Percentiles rank a stretch among this genome's conserved stretches.
Conservation (phyloP, 2,888 invertebrate species). For the Clivina fossor region DNA sequence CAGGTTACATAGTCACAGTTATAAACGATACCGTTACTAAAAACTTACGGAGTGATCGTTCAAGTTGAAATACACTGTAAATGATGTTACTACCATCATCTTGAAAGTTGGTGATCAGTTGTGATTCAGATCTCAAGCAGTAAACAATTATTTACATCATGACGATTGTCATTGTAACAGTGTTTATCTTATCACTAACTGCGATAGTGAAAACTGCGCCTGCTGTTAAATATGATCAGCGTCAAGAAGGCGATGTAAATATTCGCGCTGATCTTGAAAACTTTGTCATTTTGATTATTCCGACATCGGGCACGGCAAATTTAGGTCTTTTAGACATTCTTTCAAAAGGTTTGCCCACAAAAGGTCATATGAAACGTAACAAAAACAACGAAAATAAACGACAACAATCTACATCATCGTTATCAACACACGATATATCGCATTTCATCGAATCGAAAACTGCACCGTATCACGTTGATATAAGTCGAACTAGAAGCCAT, state of each 20-base stretch:
- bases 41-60: conserved; percentile 4
- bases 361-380: conserved; percentile 45
- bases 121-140: conserved; percentile 3
- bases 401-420: conserved; percentile 1
- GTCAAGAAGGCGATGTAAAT: conserved; percentile 76
- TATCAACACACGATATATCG: conserved; percentile 44
- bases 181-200: conserved; percentile 1
- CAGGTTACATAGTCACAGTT: conserved; percentile 25
- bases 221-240: conserved; percentile 62
- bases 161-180: conserved; percentile 3
- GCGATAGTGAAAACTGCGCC: conserved; percentile 15
- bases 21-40: conserved; percentile 20
- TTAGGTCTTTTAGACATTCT: conserved; percentile 47
- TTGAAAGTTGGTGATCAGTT: conserved; percentile 6
- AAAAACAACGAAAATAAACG: conserved; percentile 44
- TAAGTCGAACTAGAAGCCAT: conserved; percentile 49
- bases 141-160: conserved; percentile 1
- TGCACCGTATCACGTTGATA: conserved; percentile 68
- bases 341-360: conserved; percentile 44
- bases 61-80: neutral
- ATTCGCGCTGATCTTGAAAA: conserved; percentile 74
- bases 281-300: conserved; percentile 68
- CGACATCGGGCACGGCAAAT: conserved; percentile 44
- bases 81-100: conserved; percentile 2
- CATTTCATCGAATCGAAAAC: conserved; percentile 69